phyloP scores from a whole-genome alignment of 2,888 invertebrate genomes.

The Ectropis crepuscularia region DNA sequence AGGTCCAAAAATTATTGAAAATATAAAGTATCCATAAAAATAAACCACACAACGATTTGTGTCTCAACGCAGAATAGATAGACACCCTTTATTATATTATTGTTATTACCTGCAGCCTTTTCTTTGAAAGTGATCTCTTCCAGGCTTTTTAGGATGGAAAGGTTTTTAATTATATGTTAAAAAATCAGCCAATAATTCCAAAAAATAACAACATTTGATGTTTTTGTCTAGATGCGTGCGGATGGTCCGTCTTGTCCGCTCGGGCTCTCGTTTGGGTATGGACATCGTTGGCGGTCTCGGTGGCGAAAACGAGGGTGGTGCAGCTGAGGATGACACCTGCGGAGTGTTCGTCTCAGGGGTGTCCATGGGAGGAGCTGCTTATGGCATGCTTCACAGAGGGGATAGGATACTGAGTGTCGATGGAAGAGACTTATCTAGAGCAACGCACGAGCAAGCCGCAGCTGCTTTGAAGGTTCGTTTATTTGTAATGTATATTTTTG shows the following conservation, averaged over 20 bases:
- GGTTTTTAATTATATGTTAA: too few species aligned
- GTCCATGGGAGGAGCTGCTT: conserved; percentile 73
- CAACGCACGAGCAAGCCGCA: conserved; percentile 92
- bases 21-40: too few species aligned
- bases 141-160: too few species aligned
- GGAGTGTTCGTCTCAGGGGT: conserved; percentile 82
- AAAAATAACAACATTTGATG: neutral
- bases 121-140: too few species aligned
- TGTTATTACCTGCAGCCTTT: too few species aligned
- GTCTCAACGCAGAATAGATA: too few species aligned
- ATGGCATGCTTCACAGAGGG: conserved; percentile 86
- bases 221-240: conserved; percentile 68
- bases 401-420: conserved; percentile 91
- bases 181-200: too few species aligned
- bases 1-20: too few species aligned
- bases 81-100: too few species aligned
- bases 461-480: conserved; percentile 82
- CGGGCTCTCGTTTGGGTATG: conserved; percentile 81
- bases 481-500: too few species aligned
- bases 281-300: conserved; percentile 81
- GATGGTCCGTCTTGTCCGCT: conserved; percentile 77
- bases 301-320: conserved; percentile 65
- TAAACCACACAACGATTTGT: too few species aligned
- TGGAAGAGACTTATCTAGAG: conserved; percentile 88
- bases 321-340: conserved; percentile 71